These are phyloP conservation scores for Hipparchia sbordonii DNA, from an alignment of 2,888 invertebrate species.

Conservation along the genomic window DNA sequence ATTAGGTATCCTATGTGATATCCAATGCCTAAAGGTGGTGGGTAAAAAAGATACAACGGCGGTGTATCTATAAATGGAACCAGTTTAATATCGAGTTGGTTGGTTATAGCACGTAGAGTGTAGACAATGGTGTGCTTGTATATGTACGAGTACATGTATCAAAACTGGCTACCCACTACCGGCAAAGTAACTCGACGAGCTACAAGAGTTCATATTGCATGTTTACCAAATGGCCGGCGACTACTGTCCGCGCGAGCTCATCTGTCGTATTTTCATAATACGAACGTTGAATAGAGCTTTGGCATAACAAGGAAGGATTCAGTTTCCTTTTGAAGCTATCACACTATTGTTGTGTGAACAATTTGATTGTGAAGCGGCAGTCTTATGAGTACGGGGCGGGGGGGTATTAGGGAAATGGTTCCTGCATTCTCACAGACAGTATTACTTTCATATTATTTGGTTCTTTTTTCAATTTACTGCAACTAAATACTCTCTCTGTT, in stretches of 20 bases:
- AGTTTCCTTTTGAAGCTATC: conserved; percentile 48
- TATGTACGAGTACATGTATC: conserved; percentile 42
- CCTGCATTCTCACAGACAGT: conserved; percentile 27
- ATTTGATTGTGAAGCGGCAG: conserved; percentile 38
- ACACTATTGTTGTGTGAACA: conserved; percentile 44
- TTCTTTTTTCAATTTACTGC: too few species aligned
- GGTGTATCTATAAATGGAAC: conserved; percentile 42
- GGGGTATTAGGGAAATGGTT: conserved; percentile 16
- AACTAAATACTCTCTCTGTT: too few species aligned
- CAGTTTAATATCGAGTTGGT: conserved; percentile 39
- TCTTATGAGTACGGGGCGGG: conserved; percentile 35
- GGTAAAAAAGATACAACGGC: conserved; percentile 31
- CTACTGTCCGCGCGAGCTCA: conserved; percentile 47
- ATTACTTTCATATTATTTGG: conserved; percentile 3
- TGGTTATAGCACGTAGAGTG: conserved; percentile 40
- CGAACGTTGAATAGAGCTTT: conserved; percentile 53
- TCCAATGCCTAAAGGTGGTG: conserved; percentile 29
- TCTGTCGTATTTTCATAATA: conserved; percentile 73
- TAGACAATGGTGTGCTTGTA: conserved; percentile 49
- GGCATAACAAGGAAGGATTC: conserved; percentile 62
- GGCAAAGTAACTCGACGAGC: conserved; percentile 51
- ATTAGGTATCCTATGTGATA: conserved; percentile 22
- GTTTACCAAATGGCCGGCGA: conserved; percentile 59
- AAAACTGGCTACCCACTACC: conserved; percentile 46
- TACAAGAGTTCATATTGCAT: conserved; percentile 57